phyloP scores from a whole-genome alignment of 30 jellyfish, hydroid and myxozoan species.

The Catostylus mosaicus region DNA sequence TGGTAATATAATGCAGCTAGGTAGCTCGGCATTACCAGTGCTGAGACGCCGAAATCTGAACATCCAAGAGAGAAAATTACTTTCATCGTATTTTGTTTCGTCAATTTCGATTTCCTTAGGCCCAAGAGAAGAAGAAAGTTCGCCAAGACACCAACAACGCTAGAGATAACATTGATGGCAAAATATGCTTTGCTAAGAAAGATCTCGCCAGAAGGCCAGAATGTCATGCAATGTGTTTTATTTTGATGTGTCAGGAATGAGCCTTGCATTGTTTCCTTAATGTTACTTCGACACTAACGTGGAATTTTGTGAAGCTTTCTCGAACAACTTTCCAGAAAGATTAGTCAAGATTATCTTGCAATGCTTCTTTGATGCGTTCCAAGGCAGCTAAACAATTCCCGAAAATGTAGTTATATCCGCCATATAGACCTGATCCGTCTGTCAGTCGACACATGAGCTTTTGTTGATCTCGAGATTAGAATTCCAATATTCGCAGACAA shows the following conservation, averaged over 20 bases:
- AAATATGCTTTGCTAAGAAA: not conserved
- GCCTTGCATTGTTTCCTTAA: too few species aligned
- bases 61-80: slow-evolving; percentile 41
- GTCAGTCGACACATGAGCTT: too few species aligned
- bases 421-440: too few species aligned
- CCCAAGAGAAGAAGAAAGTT: slow-evolving; percentile 38
- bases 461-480: too few species aligned
- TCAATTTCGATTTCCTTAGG: slow-evolving; percentile 45
- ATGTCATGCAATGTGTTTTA: slow-evolving; percentile 49
- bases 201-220: slow-evolving; percentile 59
- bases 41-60: slow-evolving; percentile 51
- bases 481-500: too few species aligned
- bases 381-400: too few species aligned
- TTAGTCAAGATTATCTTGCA: too few species aligned
- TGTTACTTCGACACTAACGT: too few species aligned
- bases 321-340: too few species aligned
- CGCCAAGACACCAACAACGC: slow-evolving; percentile 14
- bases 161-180: slow-evolving; percentile 3
- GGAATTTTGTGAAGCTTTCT: too few species aligned
- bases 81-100: slow-evolving; percentile 49
- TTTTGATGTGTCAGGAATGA: slow-evolving; percentile 18
- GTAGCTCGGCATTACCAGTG: slow-evolving; percentile 18
- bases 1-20: not conserved
- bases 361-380: too few species aligned
- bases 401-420: too few species aligned